These are phyloP conservation scores for Perdita meconis DNA, from an alignment of 2,888 invertebrate species.

Conservation along the genomic window DNA sequence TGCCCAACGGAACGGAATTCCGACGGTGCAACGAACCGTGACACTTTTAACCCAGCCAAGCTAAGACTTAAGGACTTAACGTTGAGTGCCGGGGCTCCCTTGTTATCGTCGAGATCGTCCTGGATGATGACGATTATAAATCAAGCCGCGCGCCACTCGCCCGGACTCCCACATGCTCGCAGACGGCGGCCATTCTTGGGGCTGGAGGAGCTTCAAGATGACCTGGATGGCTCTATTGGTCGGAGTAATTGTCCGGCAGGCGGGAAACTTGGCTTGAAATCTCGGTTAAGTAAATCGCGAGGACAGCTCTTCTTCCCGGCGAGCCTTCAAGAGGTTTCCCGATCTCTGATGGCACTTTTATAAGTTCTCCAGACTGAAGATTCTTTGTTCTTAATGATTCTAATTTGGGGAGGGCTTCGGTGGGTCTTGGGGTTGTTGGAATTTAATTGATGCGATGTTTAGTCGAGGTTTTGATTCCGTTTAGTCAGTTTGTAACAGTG, in stretches of 20 bases:
- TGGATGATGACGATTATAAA: conserved; percentile 62
- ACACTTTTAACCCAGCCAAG: conserved; percentile 74
- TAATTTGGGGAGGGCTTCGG: neutral
- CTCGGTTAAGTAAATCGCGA: conserved; percentile 1
- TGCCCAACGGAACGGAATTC: conserved; percentile 40
- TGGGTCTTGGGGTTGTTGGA: neutral
- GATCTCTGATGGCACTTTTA: neutral
- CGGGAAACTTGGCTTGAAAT: neutral
- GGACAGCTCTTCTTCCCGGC: neutral
- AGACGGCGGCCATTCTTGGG: conserved; percentile 6
- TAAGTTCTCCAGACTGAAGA: neutral
- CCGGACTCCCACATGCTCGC: conserved; percentile 27
- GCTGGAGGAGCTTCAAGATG: conserved; percentile 19
- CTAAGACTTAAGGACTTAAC: conserved; percentile 77
- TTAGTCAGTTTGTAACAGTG: too few relatives aligned
- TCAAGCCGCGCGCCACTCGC: conserved; percentile 49
- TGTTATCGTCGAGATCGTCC: conserved; percentile 62
- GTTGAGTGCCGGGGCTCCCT: conserved; percentile 55
- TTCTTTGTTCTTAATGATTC: conserved; percentile 8
- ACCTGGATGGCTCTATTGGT: conserved; percentile 31
- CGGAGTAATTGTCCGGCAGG: conserved; percentile 23
- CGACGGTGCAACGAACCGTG: conserved; percentile 74
- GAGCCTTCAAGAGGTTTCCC: neutral
- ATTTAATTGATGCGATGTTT: conserved; percentile 7
- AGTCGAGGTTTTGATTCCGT: neutral